phyloP scores from a whole-genome alignment of 2,888 invertebrate species.

The Globia sparganii region DNA sequence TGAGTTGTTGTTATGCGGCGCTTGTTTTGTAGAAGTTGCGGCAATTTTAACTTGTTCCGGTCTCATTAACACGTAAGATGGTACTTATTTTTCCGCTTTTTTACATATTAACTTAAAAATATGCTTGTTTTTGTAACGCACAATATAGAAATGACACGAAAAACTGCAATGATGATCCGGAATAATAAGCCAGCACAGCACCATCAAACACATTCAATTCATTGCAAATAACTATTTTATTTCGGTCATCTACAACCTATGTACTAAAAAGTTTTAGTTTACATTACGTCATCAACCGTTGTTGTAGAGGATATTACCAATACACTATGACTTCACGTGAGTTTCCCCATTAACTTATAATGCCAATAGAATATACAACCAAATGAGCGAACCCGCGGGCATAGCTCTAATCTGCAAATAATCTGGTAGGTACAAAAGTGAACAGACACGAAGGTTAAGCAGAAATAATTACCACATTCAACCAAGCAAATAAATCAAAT shows the following conservation, averaged over 20 bases:
- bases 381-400: not conserved
- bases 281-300: not conserved
- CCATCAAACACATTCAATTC: not conserved
- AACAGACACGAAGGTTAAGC: conserved; percentile 40
- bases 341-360: not conserved
- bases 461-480: conserved; percentile 48
- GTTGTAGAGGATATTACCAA: not conserved
- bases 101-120: not conserved
- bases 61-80: conserved; percentile 28
- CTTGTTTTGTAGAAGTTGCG: conserved; percentile 35
- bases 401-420: conserved; percentile 14
- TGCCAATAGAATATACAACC: not conserved
- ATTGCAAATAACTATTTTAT: not conserved
- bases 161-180: not conserved
- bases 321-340: not conserved
- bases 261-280: not conserved
- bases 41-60: conserved; percentile 40
- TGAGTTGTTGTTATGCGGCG: conserved; percentile 38
- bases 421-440: conserved; percentile 38
- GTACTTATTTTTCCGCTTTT: not conserved
- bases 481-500: conserved; percentile 48
- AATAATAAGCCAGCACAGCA: not conserved
- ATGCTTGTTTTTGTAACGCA: not conserved
- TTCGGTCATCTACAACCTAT: no score
- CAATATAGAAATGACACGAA: not conserved